Conservation (phyloP, 1,140 invertebrate species). For the Zaprionus nigranus region DNA sequence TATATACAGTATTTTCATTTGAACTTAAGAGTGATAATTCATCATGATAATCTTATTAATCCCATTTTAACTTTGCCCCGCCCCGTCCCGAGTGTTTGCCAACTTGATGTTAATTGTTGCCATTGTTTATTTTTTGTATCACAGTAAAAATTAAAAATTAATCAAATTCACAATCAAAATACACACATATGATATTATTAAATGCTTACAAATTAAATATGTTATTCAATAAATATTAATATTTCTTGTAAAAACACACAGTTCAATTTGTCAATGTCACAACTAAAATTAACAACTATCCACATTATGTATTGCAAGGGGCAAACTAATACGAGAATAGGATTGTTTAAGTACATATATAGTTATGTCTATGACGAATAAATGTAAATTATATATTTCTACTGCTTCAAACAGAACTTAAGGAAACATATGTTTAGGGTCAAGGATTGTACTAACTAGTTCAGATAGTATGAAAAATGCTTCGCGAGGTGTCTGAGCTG, state of each 20-base stretch:
- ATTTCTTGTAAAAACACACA: constrained; percentile 58
- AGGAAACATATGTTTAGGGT: not conserved
- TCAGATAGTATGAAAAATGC: not conserved
- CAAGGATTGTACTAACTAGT: not conserved
- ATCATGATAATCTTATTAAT: not conserved
- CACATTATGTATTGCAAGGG: constrained; percentile 33
- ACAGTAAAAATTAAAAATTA: constrained; percentile 81
- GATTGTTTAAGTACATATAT: constrained; percentile 26
- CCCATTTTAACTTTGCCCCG: not conserved
- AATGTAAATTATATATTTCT: not conserved
- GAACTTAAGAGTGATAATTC: not conserved
- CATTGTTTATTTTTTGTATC: constrained; percentile 74
- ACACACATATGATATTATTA: constrained; percentile 72
- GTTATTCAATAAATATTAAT: constrained; percentile 65
- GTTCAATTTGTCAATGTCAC: constrained; percentile 38
- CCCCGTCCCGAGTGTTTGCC: constrained; percentile 13
- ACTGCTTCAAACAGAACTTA: not conserved
- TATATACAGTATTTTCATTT: constrained; percentile 18
- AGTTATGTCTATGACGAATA: not conserved
- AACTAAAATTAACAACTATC: constrained; percentile 49
- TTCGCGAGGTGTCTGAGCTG: constrained; percentile 2
- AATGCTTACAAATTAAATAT: constrained; percentile 70
- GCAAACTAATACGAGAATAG: constrained; percentile 26
- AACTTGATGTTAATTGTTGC: constrained; percentile 59
- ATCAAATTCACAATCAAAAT: constrained; percentile 78